phyloP scores from a whole-genome alignment of 2,113 vertebrate species.

The Chaetodon trifascialis region DNA sequence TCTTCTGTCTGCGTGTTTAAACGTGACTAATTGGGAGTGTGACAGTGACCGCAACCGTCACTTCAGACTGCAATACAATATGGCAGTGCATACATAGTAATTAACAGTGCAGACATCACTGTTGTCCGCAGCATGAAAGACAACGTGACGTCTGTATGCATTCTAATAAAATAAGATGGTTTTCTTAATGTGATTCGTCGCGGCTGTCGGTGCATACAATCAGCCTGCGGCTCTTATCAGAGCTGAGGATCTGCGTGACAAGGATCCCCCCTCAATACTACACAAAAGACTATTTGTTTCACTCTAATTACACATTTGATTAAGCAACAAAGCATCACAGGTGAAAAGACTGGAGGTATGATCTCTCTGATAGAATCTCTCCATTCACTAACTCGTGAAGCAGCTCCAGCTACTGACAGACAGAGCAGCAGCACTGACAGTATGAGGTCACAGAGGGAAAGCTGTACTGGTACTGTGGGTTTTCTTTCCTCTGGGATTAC shows the following conservation, averaged over 20 bases:
- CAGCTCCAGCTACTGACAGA: background rate
- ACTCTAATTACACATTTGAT: slow-evolving; percentile 59
- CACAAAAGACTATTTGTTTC: slow-evolving; percentile 37
- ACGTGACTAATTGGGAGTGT: slow-evolving; percentile 28
- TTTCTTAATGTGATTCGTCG: slow-evolving; percentile 40
- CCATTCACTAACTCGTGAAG: slow-evolving; percentile 15
- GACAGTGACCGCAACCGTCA: slow-evolving; percentile 29
- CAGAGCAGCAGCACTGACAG: background rate
- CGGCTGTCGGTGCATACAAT: slow-evolving; percentile 41
- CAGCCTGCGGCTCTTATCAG: slow-evolving; percentile 27
- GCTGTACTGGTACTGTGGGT: background rate
- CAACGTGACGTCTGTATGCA: slow-evolving; percentile 52
- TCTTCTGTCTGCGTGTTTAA: slow-evolving; percentile 29
- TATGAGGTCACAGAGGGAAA: background rate
- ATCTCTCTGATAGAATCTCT: slow-evolving; percentile 23
- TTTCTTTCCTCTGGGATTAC: background rate
- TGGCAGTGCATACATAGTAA: slow-evolving; percentile 55
- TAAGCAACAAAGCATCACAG: slow-evolving; percentile 41
- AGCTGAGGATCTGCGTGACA: slow-evolving; percentile 31
- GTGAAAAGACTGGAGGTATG: slow-evolving; percentile 30
- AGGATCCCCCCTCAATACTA: background rate
- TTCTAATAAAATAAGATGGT: slow-evolving; percentile 48
- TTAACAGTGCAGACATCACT: slow-evolving; percentile 57
- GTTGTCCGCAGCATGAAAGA: slow-evolving; percentile 63
- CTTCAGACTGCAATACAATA: slow-evolving; percentile 52